Evolutionary conservation across 1,140 invertebrate species (phyloP).

Genomic region (Drosophila fuyamai): DNA sequence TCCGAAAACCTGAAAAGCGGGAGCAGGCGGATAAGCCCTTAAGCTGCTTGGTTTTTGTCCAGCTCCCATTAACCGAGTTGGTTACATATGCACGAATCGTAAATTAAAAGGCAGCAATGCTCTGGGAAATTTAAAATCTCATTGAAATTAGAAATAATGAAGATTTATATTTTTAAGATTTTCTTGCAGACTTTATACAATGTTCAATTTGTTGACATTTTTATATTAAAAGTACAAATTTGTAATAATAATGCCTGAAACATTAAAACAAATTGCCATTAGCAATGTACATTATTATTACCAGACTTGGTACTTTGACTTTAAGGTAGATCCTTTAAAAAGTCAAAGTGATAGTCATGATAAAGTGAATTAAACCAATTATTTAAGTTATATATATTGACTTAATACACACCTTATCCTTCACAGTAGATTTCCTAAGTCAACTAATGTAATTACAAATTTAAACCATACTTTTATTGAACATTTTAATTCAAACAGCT

Average conservation of each 20-base stretch:
- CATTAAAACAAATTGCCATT: not conserved
- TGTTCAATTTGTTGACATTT: no score
- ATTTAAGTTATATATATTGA: no score
- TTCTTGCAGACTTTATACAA: not conserved
- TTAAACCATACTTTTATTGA: no score
- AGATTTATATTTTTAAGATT: not conserved
- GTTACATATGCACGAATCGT: not conserved
- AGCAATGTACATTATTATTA: no score
- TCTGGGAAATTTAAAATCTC: slow-evolving; percentile 14
- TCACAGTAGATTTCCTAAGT: no score
- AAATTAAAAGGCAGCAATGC: slow-evolving; percentile 30
- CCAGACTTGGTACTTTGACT: no score
- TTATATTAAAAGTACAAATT: no score
- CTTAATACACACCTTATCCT: no score
- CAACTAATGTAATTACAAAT: not conserved
- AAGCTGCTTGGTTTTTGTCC: slow-evolving; percentile 44
- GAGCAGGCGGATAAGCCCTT: slow-evolving; percentile 23
- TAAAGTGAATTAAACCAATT: no score
- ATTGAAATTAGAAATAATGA: not conserved
- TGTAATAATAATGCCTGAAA: not conserved
- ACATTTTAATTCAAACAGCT: not conserved
- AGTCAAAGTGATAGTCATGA: no score
- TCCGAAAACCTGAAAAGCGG: slow-evolving; percentile 3
- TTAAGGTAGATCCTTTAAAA: no score
- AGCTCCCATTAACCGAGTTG: slow-evolving; percentile 19